phyloP scores from a whole-genome alignment of 2,797 vertebrate species.

The Hybognathus amarus region DNA sequence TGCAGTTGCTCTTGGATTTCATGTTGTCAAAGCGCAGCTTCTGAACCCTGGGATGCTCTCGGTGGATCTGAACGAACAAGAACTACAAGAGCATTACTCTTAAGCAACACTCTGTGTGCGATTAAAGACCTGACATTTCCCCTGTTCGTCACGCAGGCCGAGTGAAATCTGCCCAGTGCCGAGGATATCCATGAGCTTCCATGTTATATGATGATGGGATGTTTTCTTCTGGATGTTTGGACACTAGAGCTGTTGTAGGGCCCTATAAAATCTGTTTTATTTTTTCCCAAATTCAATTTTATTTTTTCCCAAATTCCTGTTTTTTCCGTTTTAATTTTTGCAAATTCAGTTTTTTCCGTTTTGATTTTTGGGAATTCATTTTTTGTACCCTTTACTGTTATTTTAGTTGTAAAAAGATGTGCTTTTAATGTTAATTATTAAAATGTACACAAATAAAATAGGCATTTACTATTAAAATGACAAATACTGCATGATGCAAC shows the following conservation, averaged over 20 bases:
- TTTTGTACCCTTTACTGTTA: too few relatives aligned
- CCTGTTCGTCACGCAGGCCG: neutral
- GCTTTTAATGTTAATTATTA: too few relatives aligned
- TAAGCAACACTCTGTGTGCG: neutral
- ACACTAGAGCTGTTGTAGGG: neutral
- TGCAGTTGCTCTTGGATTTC: conserved; percentile 3
- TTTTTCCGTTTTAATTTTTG: too few relatives aligned
- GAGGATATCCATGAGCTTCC: neutral
- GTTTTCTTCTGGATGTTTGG: neutral
- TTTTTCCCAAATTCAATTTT: too few relatives aligned
- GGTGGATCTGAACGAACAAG: neutral
- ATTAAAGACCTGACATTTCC: conserved; percentile 8
- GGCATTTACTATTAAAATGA: too few relatives aligned
- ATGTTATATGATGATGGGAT: neutral
- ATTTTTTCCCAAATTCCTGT: too few relatives aligned
- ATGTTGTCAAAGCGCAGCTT: neutral
- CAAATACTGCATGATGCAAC: too few relatives aligned
- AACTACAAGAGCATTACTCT: conserved; percentile 19
- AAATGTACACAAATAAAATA: too few relatives aligned
- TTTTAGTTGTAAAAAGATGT: too few relatives aligned
- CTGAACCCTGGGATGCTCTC: neutral
- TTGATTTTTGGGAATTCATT: too few relatives aligned
- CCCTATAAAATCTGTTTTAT: too few relatives aligned
- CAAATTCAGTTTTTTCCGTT: too few relatives aligned
- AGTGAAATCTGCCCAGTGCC: neutral